Evolutionary conservation across 2,888 invertebrate genomes (phyloP), one percentile per base, ranked within the genome.

Genomic region (Phoronis australis): DNA sequence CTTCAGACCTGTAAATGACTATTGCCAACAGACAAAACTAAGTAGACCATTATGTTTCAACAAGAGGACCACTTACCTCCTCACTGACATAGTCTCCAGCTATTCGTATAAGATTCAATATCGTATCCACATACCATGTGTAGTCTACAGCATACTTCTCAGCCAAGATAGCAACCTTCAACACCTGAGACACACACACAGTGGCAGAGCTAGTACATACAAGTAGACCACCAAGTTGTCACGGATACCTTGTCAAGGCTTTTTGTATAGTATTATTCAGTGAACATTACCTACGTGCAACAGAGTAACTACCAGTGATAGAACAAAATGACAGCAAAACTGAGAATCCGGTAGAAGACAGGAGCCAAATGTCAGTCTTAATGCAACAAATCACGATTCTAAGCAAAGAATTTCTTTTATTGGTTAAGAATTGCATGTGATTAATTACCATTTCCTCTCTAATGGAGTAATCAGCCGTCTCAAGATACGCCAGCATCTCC

Each of bases 121-220:
- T 99, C 15, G 97, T 97, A 80, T 99, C 99, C 48, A 83, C 81
- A 67, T 82, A 96, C 99, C 99, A 99, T 43, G 96, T 97, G 74
- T 95, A 99, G 78, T 99, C 99, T 43, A 95, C 93, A 20, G 99
- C 97, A 80, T 99, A 99, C 79, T 97, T 99, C 79, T 99, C 99
- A 42, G 99, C 94, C 58, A 99, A 80, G 71, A 99, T 99, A 46
- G 99, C 99, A 56, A 99, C 97, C 81, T 99, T 99, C 44, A 99
- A 81, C 37, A 99, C 82, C 82, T 82, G 59, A 1, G 4, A n/a
- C n/a, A n/a, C n/a, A n/a, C n/a, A n/a, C n/a, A 15, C 21, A 37
- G 25, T 38, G 42, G 45, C 23, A 35, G 22, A 45, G 27, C 37
- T 15, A n/a, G 35, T 15, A 35, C 18, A 3, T 24, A 2, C 15